These are phyloP conservation scores for Microtus pennsylvanicus DNA, from an alignment of 2,113 vertebrate genomes.

Conservation along the genomic window DNA sequence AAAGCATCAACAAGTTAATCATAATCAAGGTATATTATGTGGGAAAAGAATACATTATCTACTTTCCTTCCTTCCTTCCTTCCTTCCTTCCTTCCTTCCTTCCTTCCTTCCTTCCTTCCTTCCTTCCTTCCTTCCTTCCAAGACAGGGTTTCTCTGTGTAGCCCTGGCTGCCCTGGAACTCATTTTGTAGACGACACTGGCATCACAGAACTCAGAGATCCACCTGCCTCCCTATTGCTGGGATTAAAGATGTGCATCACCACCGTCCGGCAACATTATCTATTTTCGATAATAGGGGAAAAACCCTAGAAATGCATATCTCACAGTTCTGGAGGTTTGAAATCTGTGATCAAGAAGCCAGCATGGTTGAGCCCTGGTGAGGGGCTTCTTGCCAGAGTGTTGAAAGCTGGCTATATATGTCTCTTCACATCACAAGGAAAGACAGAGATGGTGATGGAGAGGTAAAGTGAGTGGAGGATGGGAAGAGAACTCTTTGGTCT, in stretches of 20 bases:
- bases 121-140: no score
- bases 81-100: accelerated
- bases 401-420: neutral
- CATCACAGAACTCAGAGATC: no score
- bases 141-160: no score
- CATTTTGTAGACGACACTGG: no score
- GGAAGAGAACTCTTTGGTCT: neutral
- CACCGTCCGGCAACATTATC: neutral
- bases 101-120: accelerated
- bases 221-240: no score
- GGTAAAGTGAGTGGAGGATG: neutral
- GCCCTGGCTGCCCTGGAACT: no score
- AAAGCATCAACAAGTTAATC: neutral
- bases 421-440: neutral
- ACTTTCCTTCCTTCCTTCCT: no score
- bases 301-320: neutral
- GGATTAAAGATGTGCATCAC: no score
- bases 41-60: neutral
- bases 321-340: neutral
- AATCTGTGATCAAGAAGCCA: neutral
- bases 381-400: neutral
- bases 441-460: neutral
- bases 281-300: neutral
- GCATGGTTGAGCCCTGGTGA: neutral
- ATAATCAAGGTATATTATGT: neutral